These are phyloP conservation scores for Chrysogorgia sp. DNA, from an alignment of 92 coral and sea anemone genomes.

Conservation along the genomic window DNA sequence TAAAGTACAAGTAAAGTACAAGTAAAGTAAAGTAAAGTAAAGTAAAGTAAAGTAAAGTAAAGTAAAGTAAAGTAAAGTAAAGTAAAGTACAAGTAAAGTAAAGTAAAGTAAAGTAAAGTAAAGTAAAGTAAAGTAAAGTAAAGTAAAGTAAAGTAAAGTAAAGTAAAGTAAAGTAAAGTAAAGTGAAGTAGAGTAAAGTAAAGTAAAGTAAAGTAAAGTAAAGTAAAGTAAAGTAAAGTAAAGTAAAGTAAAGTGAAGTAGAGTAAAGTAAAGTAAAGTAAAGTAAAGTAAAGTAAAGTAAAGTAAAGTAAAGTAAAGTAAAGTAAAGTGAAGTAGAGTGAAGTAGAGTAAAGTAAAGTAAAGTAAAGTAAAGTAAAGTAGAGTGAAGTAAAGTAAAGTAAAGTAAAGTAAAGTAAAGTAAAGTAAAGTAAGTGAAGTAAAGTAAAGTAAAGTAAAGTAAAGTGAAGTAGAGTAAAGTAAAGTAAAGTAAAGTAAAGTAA, in stretches of 20 bases:
- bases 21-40: no score
- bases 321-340: neutral
- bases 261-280: neutral
- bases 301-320: neutral
- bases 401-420: constrained; percentile 59
- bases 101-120: neutral
- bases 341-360: neutral
- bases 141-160: neutral
- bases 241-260: neutral
- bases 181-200: neutral
- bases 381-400: neutral
- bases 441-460: neutral
- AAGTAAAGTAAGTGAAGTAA: constrained; percentile 57
- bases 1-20: no score
- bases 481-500: no score
- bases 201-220: neutral
- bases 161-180: neutral
- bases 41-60: neutral
- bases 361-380: neutral
- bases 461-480: neutral
- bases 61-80: neutral
- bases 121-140: neutral
- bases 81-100: neutral
- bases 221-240: neutral
- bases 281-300: neutral